A percentile compares a stretch with the other conserved stretches of the same genome.
phyloP scores from a whole-genome alignment of 2,113 vertebrate genomes.

The Glaucidium brasilianum region DNA sequence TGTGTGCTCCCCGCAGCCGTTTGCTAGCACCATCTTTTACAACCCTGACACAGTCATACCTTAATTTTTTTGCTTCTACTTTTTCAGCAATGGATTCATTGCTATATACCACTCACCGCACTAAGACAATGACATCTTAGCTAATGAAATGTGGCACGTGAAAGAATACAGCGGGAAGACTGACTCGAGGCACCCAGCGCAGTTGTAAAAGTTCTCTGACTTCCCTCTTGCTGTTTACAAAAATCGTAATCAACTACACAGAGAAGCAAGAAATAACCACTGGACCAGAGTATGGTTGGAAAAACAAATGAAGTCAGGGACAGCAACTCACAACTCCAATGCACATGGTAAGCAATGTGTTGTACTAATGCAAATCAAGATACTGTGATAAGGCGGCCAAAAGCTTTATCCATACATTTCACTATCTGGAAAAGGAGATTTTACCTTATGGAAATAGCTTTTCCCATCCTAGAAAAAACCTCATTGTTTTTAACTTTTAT shows the following conservation, averaged over 20 bases:
- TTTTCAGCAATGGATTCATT: background rate
- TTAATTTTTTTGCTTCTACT: background rate
- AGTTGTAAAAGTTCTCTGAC: background rate
- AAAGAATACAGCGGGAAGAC: background rate
- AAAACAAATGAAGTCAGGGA: background rate
- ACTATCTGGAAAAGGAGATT: background rate
- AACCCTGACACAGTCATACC: background rate
- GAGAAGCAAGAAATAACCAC: background rate
- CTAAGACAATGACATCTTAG: background rate
- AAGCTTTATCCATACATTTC: background rate
- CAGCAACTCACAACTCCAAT: background rate
- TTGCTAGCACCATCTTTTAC: background rate
- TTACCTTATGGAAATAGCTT: background rate
- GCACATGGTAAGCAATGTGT: background rate
- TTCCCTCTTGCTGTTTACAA: background rate
- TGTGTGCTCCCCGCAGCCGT: background rate
- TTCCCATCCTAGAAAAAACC: background rate
- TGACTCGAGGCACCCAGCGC: background rate
- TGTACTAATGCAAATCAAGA: background rate
- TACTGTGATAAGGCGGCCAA: background rate
- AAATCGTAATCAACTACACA: background rate
- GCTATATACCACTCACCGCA: background rate
- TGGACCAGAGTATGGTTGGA: background rate
- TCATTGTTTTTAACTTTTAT: background rate
- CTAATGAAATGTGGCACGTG: background rate